Base-by-base conservation (phyloP, 2,888 invertebrate genomes). In the Unio delphinus region DNA sequence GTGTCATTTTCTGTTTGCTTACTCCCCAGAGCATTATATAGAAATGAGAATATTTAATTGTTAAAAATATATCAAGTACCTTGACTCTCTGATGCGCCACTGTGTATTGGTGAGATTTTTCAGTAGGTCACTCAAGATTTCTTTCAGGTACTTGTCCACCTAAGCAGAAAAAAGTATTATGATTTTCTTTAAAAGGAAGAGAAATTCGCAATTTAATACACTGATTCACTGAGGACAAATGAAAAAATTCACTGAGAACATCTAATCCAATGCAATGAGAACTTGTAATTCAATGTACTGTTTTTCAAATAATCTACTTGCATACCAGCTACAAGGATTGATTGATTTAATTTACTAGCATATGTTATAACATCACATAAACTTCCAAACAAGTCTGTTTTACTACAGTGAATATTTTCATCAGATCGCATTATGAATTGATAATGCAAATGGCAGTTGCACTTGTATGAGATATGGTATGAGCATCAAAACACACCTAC, bases 41-140 rank as follows among this genome's bases (percentile, higher is more conserved):
- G 55, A 28, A 28, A 58, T 58, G 58, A 1, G 7, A 34, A 7
- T 34, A 34, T 34, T 34, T 5, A 34, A 5, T 7, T 34, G 34
- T 7, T 6, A 45, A 11, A 30, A 45, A 11, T 45, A 45, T 11
- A 45, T 11, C 11, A 45, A 15, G 45, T 15, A 91, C 87, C 90
- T 95, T 20, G 97, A 96, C 90, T 96, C 96, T 67, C 98, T 92
- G 2, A 97, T 95, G 63, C 97, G 92, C 95, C 96, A 98, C 87
- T 96, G 95, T 70, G 92, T 92, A 34, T 94, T 93, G 0, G 95
- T 96, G 72, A 98, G 90, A 90, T 97, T 96, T 56, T 92, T 92
- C 6, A 94, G 92, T 30, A 98, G 90, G 89, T 98, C 97, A 34
- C 92, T 92, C 68, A 97, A 88, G 75, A 96, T 96, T 88, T 95